Percentiles rank a stretch among this genome's conserved stretches.
Conservation (phyloP, 2,888 invertebrate species). For the Pollenia griseotomentosa region DNA sequence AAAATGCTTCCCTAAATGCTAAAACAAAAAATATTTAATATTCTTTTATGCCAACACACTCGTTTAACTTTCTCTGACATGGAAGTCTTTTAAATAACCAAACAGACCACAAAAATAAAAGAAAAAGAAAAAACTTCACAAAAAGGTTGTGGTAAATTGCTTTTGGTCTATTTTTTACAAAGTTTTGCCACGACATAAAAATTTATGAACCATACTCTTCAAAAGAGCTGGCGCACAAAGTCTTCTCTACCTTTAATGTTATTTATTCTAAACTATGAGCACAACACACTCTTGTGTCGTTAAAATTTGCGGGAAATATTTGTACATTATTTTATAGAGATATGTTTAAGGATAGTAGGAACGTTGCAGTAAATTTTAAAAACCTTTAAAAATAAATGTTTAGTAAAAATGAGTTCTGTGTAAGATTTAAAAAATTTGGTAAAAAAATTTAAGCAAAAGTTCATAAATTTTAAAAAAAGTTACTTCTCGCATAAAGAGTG, state of each 20-base stretch:
- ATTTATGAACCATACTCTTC: slow-evolving; percentile 55
- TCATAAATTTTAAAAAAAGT: too few relatives aligned
- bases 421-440: too few relatives aligned
- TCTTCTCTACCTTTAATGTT: slow-evolving; percentile 12
- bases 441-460: too few relatives aligned
- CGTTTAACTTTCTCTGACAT: not conserved
- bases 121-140: not conserved
- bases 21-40: not conserved
- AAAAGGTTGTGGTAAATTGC: slow-evolving; percentile 5
- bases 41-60: not conserved
- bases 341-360: too few relatives aligned
- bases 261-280: not conserved
- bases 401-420: too few relatives aligned
- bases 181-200: slow-evolving; percentile 40
- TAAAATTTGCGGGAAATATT: not conserved
- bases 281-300: not conserved
- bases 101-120: not conserved
- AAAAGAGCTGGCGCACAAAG: slow-evolving; percentile 17
- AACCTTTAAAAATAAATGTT: too few relatives aligned
- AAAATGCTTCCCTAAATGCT: not conserved
- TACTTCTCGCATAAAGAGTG: too few relatives aligned
- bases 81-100: not conserved
- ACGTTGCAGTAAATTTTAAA: too few relatives aligned
- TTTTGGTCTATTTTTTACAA: not conserved
- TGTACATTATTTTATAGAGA: not conserved